Evolutionary conservation across 2,797 vertebrate species (phyloP), one percentile per base, ranked within the genome.

Genomic region (Myripristis jacobus): DNA sequence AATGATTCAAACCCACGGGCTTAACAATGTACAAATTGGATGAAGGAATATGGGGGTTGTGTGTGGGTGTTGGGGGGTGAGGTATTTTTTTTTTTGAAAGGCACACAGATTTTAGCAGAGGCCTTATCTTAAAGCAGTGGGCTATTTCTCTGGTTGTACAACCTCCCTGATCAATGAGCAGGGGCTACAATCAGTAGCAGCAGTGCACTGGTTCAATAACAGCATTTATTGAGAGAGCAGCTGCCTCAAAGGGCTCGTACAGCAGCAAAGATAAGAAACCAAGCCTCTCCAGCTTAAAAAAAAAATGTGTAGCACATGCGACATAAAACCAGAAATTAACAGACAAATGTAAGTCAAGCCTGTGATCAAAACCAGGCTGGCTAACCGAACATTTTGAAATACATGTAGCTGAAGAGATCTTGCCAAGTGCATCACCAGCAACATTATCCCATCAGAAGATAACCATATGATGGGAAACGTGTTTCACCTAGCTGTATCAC

Each of bases 1-100:
- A 24, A 61, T 50, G 29, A 31, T 7, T 8, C 31, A 43, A 66
- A 44, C 27, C 52, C 22, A 59, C 6, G 44, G 25, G 41, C 15
- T n/a, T 12, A 16, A 1, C 16, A 15, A 29, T n/a, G 16, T 27
- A 53, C 25, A 31, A 51, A 13, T 29, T 24, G 31, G 55, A 68
- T 65, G 65, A 59, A 77, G 1, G 22, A 52, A 64, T 61, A 58
- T 74, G 57, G 60, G 60, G 51, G 27, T 59, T 55, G 66, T 61
- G 70, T 70, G 56, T 34, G 50, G 25, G 69, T 24, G 76, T 31
- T 52, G 3, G 50, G 50, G 10, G 15, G 6, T 3, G 4, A 25
- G 29, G 7, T 47, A 29, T 58, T 64, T 31, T 6, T 31, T 31
- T 31, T 3, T 31, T 21, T n/a, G 43, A 38, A 9, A 21, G 21